Evolutionary conservation across 2,888 invertebrate genomes (phyloP), one percentile per base, ranked within the genome.

Genomic region (Taphrorychus bicolor): DNA sequence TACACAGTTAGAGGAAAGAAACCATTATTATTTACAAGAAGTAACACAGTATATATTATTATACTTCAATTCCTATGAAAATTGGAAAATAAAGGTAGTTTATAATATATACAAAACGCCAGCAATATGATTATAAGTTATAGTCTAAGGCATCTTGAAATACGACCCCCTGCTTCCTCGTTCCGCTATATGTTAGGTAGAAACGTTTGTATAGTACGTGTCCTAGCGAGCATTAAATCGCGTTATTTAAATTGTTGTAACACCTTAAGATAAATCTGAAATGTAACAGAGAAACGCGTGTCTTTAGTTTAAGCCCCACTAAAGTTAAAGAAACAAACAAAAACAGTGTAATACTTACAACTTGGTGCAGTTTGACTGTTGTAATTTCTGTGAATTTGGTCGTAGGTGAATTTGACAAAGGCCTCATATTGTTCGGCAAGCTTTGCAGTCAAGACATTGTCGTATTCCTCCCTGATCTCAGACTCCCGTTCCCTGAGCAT

Each of bases 381-480:
- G 71, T 86, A 91, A 78, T 89, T 87, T 83, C 88, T 91, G 81
- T 93, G 93, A 79, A 98, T 93, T 87, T 98, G 98, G 85, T 99
- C 98, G 77, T 95, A 92, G 76, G 98, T 98, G 85, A 98, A 98
- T 85, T 96, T 96, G 71, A 98, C 96, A 84, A 98, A 99, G 79
- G 97, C 95, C 83, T 98, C 98, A 81, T 98, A 98, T 84, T 98
- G 98, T 85, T 99, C 98, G 70, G 97, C 94, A 75, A 99, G 88
- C 85, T 98, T 98, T 81, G 89, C 89, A 82, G 91, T 93, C 78
- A 99, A 88, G 76, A 96, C 95, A 72, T 91, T 88, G 83, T 98
- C 97, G 82, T 98, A 98, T 84, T 98, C 96, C 80, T 94, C 92
- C 80, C 96, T 90, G 75, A 99, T 90, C 79, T 95, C 92, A 72